Base-by-base conservation (phyloP, 2,888 invertebrate species). In the Chelonus formosanus region DNA sequence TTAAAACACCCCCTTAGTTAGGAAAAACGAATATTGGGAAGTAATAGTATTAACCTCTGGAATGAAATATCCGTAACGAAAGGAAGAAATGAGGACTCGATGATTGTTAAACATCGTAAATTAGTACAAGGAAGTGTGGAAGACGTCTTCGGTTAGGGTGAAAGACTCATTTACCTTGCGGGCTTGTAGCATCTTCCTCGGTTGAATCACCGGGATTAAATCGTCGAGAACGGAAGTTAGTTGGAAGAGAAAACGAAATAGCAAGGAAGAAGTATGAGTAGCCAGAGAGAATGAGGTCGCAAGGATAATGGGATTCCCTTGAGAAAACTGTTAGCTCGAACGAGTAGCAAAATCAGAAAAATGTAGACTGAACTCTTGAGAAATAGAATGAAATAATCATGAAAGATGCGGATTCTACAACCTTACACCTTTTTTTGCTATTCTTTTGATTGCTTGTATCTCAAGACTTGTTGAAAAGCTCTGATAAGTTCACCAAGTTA, bases 181-280 rank as follows among this genome's bases (percentile, higher is more conserved):
- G 31, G 53, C 36, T 55, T 60, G 48, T 48, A 20, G 60, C 35
- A 8, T 54, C 43, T 34, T n/a, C 55, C 34, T 54, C 40, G 60
- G 52, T 56, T 53, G 53, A 65, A 65, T 65, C 65, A 65, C 60
- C 56, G 60, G 65, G 55, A 65, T 65, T 60, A 65, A 65, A 65
- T 65, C 65, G 65, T 65, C 59, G 59, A 47, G 50, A 5, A 59
- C 55, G 60, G 60, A 65, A 43, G 65, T 60, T 65, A 53, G 47
- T 50, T 48, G 10, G 35, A 47, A 45, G 34, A 44, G 53, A 43
- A 47, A 54, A 50, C 10, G 48, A 57, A 62, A 47, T 43, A 52
- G 56, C 8, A n/a, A 40, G 34, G 20, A 47, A 8, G 6, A 32
- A 7, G 40, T n/a, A 36, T 43, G 52, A 52, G 20, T 48, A 60